These are phyloP conservation scores for Halcyon senegalensis DNA, from an alignment of 2,113 vertebrate species.

Conservation along the genomic window DNA sequence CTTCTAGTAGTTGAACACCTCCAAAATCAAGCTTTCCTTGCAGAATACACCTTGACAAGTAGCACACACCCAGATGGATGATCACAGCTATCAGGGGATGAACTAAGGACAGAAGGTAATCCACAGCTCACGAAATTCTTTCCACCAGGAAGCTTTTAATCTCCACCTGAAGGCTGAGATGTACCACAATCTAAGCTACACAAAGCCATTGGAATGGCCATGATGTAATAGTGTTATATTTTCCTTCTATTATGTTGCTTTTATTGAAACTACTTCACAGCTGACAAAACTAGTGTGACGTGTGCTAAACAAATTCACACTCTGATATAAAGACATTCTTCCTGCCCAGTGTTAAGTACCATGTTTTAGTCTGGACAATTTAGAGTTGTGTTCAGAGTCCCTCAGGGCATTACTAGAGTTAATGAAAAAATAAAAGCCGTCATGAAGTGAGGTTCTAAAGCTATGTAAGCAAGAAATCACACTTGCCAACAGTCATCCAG, in stretches of 20 bases:
- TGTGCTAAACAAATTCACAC: background rate
- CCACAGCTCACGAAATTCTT: background rate
- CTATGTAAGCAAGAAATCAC: background rate
- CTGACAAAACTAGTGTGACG: background rate
- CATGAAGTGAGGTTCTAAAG: background rate
- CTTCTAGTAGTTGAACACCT: background rate
- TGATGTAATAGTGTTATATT: background rate
- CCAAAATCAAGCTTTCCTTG: background rate
- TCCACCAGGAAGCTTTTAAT: background rate
- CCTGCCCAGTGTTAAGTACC: background rate
- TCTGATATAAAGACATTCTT: background rate
- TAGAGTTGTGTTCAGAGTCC: background rate
- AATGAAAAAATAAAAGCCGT: background rate
- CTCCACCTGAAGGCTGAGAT: background rate
- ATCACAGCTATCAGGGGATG: background rate
- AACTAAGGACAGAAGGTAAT: background rate
- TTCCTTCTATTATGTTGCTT: background rate
- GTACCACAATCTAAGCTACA: background rate
- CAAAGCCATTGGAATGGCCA: background rate
- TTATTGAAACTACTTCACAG: background rate
- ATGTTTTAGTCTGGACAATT: background rate
- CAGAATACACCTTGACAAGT: background rate
- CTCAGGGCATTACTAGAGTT: background rate
- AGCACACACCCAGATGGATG: background rate
- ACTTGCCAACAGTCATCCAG: slow-evolving; percentile 50